Evolutionary conservation across 2,113 vertebrate genomes (phyloP).

Genomic region (Prunella himalayana): DNA sequence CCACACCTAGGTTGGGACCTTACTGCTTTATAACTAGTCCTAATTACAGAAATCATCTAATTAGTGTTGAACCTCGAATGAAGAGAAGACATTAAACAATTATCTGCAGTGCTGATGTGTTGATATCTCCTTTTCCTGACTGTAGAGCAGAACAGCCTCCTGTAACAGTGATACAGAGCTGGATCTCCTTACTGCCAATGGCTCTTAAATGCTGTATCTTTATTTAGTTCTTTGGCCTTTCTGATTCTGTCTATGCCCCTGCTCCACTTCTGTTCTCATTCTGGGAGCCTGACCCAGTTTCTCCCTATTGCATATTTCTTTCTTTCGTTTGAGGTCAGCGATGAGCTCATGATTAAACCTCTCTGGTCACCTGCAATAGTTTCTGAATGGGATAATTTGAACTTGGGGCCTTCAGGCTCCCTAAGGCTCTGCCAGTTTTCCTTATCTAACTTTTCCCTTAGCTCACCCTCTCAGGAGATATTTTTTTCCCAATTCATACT

Average conservation of each 20-base stretch:
- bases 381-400: conserved; percentile 17
- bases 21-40: not conserved
- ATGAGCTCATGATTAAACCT: conserved; percentile 55
- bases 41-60: conserved; percentile 47
- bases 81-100: conserved; percentile 18
- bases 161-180: not conserved
- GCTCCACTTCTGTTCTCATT: conserved; percentile 33
- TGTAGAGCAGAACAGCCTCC: not conserved
- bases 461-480: not conserved
- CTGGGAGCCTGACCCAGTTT: conserved; percentile 55
- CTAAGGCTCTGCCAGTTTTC: not conserved
- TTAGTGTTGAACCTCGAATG: not conserved
- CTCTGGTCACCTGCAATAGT: not conserved
- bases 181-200: not conserved
- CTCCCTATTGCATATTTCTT: conserved; percentile 17
- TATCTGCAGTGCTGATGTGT: not conserved
- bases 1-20: not conserved
- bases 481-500: not conserved
- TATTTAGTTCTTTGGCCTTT: conserved; percentile 56
- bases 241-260: conserved; percentile 9
- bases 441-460: not conserved
- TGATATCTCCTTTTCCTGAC: not conserved
- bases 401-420: not conserved
- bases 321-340: conserved; percentile 43
- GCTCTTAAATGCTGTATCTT: not conserved